Conservation (phyloP, 2,113 vertebrate genomes). For the Odontophorus gujanensis region DNA sequence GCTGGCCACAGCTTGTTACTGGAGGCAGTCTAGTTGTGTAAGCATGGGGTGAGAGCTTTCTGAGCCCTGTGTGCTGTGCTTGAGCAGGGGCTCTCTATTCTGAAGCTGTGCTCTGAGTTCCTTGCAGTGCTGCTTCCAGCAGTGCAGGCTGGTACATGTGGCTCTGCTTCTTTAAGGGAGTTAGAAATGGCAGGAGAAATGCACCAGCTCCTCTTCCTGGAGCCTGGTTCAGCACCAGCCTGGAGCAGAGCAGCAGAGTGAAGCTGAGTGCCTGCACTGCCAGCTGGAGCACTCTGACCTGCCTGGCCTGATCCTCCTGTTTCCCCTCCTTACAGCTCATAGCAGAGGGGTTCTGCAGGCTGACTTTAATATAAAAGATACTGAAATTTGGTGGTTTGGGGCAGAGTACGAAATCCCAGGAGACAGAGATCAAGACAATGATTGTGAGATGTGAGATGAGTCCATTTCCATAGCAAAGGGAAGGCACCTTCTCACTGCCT, state of each 20-base stretch:
- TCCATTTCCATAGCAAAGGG: accelerated
- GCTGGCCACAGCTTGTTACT: background rate
- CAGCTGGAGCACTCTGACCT: slow-evolving; percentile 31
- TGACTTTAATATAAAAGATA: background rate
- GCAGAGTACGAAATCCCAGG: background rate
- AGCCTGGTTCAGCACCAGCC: background rate
- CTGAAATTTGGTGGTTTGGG: background rate
- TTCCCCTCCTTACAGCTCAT: background rate
- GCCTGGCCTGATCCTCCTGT: slow-evolving; percentile 50
- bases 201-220: no score
- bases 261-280: background rate
- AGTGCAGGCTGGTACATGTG: background rate
- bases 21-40: background rate
- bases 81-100: background rate
- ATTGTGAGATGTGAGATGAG: background rate
- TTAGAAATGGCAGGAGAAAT: accelerated
- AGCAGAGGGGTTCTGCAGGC: background rate
- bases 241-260: background rate
- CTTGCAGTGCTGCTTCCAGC: background rate
- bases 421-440: background rate
- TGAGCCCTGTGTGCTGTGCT: background rate
- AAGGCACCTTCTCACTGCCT: background rate
- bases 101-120: background rate
- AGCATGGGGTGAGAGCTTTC: background rate
- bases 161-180: background rate